A percentile compares a stretch with the other conserved stretches of the same genome.
These are phyloP conservation scores for Thera britannica DNA, from an alignment of 2,888 invertebrate genomes.

Conservation along the genomic window DNA sequence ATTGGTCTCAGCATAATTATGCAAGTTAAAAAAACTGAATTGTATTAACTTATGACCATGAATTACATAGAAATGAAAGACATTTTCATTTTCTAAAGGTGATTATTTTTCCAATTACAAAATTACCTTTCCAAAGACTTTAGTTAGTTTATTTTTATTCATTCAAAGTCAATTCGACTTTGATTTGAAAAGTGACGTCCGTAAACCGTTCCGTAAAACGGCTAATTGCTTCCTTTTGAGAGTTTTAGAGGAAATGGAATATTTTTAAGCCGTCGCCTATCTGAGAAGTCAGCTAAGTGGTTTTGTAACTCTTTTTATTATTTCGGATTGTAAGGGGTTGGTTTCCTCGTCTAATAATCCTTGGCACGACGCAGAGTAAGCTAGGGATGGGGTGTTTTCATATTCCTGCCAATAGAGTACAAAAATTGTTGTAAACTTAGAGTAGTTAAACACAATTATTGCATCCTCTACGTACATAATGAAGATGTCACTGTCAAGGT, in stretches of 20 bases:
- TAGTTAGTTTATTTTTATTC: constrained; percentile 3
- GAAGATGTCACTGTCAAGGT: no score
- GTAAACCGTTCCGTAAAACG: constrained; percentile 10
- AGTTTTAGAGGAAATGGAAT: constrained; percentile 10
- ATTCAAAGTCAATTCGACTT: background rate
- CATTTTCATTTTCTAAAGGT: background rate
- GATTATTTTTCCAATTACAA: background rate
- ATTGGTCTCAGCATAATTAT: no score
- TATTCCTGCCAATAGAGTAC: no score
- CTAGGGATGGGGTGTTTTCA: background rate
- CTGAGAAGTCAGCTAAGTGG: constrained; percentile 28
- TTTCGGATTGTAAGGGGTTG: constrained; percentile 52
- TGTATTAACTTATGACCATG: no score
- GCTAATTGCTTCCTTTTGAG: constrained; percentile 23
- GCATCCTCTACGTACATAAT: no score
- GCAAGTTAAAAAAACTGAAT: no score
- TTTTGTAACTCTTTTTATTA: constrained; percentile 57
- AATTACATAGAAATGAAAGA: background rate
- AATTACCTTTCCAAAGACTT: background rate
- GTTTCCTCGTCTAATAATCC: constrained; percentile 30
- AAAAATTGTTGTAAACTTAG: no score
- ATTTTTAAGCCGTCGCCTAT: constrained; percentile 25
- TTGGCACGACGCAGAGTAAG: constrained; percentile 11
- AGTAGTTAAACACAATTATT: no score
- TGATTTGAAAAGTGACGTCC: constrained; percentile 9